Evolutionary conservation across 2,797 vertebrate genomes (phyloP).

Genomic region (Gambelia wislizenii): DNA sequence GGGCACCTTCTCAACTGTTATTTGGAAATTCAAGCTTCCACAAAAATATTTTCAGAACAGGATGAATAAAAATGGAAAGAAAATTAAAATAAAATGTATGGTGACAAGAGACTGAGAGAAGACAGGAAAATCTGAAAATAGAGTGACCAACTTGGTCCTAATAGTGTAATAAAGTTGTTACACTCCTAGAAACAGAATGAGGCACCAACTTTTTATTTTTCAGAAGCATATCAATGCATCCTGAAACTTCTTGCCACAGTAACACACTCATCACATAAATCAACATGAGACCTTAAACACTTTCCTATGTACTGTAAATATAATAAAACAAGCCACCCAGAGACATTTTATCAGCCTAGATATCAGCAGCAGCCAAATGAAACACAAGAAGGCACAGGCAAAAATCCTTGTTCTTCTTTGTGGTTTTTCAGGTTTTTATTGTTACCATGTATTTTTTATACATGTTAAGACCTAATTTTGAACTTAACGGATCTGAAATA

Average conservation of each 20-base stretch:
- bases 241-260: background rate
- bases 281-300: background rate
- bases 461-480: background rate
- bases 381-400: background rate
- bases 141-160: background rate
- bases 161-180: background rate
- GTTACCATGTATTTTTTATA: background rate
- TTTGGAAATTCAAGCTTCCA: background rate
- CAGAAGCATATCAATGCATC: background rate
- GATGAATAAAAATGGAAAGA: background rate
- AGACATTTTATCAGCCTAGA: slow-evolving; percentile 11
- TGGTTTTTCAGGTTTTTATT: background rate
- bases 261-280: background rate
- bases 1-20: background rate
- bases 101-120: background rate
- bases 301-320: slow-evolving; percentile 34
- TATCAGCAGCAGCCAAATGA: background rate
- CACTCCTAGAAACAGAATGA: background rate
- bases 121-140: background rate
- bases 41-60: background rate
- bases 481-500: background rate
- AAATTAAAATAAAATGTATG: background rate
- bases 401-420: background rate
- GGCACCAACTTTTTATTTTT: background rate
- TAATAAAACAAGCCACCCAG: background rate